Base-by-base conservation (phyloP, 2,113 vertebrate species). In the Orientallactaga bullata region DNA sequence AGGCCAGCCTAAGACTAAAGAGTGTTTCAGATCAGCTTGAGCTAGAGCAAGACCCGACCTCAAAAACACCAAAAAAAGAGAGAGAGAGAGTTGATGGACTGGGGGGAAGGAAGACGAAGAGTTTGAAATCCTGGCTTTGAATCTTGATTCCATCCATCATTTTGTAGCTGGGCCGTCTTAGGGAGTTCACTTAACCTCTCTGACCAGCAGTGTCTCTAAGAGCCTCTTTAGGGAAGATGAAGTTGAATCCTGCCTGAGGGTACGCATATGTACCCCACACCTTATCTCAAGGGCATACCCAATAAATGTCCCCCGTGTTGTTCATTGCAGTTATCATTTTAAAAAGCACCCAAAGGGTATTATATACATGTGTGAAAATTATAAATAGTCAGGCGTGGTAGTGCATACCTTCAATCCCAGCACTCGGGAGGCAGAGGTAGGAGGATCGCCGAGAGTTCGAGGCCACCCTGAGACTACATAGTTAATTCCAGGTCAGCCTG, bases 221-320 rank as follows among this genome's bases (percentile, higher is more conserved):
- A 65, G 47, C 63, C 21, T 1, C 69, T 85, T 77, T 20, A 30
- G 6, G 32, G 72, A 78, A 87, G 32, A 51, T 16, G 18, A 47
- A 68, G 13, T 68, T 26, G 13, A 55, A 55, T 8, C 26, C 15
- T 2, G 5, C 16, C 24, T 16, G 12, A 28, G 37, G 73, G 37
- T 5, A 4, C 4, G 17, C 37, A 3, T 20, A 17, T 11, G 30
- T 55, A 9, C 0, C 68, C 55, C 74, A 16, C 1, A 13, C 11
- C 66, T 37, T 15, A 3, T 7, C 37, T 65, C 13, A 60, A n/a
- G 58, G 2, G 3, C 71, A 28, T 11, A 4, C 15, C 73, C 24
- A 23, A 51, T 1, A 23, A 28, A 68, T 61, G 7, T 5, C 30
- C 66, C 55, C 24, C 20, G 32, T 12, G 15, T 55, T 55, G 55